Evolutionary conservation across 2,888 invertebrate genomes (phyloP).

Genomic region (Platycnemis pennipes): DNA sequence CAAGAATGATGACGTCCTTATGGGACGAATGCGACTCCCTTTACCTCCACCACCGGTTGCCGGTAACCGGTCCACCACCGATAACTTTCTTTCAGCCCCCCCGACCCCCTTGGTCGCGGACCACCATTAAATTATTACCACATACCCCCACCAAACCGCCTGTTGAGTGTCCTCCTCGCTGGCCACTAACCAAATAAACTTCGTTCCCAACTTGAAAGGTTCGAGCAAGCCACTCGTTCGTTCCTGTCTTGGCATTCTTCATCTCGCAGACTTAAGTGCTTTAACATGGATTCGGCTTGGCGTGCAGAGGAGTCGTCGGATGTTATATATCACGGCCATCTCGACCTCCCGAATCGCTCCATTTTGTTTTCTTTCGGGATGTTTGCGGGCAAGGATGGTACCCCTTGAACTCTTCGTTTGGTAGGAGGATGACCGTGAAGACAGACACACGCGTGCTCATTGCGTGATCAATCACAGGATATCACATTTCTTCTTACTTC

Average conservation of each 20-base stretch:
- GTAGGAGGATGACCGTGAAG: background rate
- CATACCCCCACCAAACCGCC: background rate
- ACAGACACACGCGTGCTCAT: background rate
- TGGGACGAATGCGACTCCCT: background rate
- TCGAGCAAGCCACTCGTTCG: background rate
- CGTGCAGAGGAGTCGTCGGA: background rate
- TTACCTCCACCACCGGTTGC: conserved; percentile 3
- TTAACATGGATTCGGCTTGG: background rate
- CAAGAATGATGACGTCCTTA: conserved; percentile 20
- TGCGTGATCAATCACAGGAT: background rate
- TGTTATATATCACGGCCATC: background rate
- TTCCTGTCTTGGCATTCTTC: background rate
- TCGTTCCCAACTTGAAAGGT: background rate
- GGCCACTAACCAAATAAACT: conserved; percentile 32
- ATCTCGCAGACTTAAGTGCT: background rate
- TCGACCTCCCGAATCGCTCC: background rate
- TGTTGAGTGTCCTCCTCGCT: conserved; percentile 18
- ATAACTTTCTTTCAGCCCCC: background rate
- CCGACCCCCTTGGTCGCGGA: background rate
- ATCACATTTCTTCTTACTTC: background rate
- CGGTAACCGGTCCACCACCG: no score
- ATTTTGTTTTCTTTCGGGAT: background rate
- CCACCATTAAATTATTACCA: background rate
- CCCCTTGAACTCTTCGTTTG: background rate
- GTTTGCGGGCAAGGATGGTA: background rate